Base-by-base conservation (phyloP, 1,140 invertebrate genomes). In the Nymphalis io region DNA sequence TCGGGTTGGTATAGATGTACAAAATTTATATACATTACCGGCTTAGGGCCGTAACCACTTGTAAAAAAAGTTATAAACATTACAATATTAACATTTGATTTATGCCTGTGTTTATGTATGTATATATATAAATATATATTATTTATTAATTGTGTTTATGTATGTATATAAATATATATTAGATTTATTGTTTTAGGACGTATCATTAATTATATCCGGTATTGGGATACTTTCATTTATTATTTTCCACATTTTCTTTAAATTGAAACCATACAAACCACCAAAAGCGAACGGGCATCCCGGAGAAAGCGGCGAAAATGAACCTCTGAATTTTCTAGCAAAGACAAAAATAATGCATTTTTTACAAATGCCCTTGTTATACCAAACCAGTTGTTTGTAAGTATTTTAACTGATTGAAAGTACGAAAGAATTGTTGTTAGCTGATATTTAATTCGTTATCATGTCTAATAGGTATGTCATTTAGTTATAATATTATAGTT, bases 351-450 rank as follows among this genome's bases (percentile, higher is more conserved):
- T 91, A n/a, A 86, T 87, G 57, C 79, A 93, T 73, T 93, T 93
- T 75, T 79, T 94, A 53, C 85, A 83, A 77, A 93, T 93, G 76
- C 92, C 92, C 13, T 72, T 93, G 27, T 77, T 93, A 27, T 93
- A 94, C 78, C 90, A 93, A 81, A 93, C 93, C 46, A 92, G 93
- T 74, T 80, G 93, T 60, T 82, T 93, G 93, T 94, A 88, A 92
- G 92, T 91, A 67, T 59, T 61, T 71, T 23, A 59, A 27, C 27
- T 55, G 0, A 23, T 11, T 33, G 27, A 16, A 55, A 23, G n/a
- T n/a, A 53, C 6, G 16, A 42, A 42, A 13, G 1, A 42, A 42
- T 42, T 13, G 2, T n/a, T n/a, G n/a, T n/a, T n/a, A n/a, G n/a
- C n/a, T n/a, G n/a, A n/a, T n/a, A n/a, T n/a, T n/a, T n/a, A n/a